phyloP scores from a whole-genome alignment of 2,797 vertebrate genomes.

The Anas acuta region DNA sequence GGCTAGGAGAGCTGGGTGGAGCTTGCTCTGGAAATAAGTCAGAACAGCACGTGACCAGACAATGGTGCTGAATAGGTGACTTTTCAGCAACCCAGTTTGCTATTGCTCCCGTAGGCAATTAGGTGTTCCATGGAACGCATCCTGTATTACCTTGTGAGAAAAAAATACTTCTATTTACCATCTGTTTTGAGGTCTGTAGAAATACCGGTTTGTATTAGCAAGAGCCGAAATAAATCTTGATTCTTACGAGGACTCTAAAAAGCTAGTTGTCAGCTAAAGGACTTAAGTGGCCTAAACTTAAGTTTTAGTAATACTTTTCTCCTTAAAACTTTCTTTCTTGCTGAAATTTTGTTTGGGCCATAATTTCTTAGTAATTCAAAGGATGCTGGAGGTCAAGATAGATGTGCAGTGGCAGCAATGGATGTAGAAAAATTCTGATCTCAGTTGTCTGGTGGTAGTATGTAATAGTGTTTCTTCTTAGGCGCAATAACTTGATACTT shows the following conservation, averaged over 20 bases:
- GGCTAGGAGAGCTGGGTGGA: slow-evolving; percentile 3
- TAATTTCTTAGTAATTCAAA: neutral
- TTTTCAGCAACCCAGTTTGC: slow-evolving; percentile 27
- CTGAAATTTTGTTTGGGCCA: neutral
- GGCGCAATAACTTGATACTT: neutral
- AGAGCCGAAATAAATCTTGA: neutral
- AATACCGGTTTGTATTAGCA: neutral
- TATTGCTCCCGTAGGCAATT: neutral
- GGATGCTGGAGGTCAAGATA: neutral
- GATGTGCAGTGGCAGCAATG: neutral
- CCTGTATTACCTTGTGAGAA: neutral
- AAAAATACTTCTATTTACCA: neutral
- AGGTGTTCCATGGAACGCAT: neutral
- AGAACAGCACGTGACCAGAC: slow-evolving; percentile 4
- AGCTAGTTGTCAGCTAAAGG: neutral
- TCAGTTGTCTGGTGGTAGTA: neutral
- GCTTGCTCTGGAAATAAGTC: slow-evolving; percentile 29
- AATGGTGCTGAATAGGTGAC: slow-evolving; percentile 21
- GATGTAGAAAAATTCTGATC: neutral
- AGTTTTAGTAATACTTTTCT: neutral
- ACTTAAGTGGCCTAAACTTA: neutral
- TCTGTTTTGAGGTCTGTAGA: neutral
- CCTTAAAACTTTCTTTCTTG: neutral
- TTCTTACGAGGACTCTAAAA: neutral
- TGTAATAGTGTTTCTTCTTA: neutral